phyloP scores from a whole-genome alignment of 2,888 invertebrate species.

The Dysmachus trigonus region DNA sequence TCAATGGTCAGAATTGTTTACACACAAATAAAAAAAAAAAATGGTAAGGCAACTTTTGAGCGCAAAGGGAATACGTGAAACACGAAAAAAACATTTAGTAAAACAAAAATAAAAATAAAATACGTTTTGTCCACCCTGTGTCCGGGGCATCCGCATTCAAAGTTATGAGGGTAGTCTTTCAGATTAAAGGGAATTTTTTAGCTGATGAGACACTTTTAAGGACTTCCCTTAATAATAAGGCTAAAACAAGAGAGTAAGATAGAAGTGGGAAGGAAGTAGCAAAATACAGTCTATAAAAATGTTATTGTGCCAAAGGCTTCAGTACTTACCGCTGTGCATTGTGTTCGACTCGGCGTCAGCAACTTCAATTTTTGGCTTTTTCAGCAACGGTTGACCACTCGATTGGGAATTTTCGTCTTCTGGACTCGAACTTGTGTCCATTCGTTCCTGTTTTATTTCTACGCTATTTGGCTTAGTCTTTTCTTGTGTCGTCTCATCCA shows the following conservation, averaged over 20 bases:
- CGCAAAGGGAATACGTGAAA: conserved; percentile 22
- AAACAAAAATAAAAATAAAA: not conserved
- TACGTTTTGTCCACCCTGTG: conserved; percentile 31
- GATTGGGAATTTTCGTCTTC: conserved; percentile 64
- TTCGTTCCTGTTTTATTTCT: conserved; percentile 73
- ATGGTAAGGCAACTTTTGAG: not conserved
- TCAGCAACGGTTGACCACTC: conserved; percentile 62
- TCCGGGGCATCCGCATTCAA: conserved; percentile 4
- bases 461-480: conserved; percentile 60
- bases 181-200: conserved; percentile 32
- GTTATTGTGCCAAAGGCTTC: not conserved
- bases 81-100: not conserved
- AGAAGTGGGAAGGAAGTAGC: not conserved
- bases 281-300: not conserved
- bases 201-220: not conserved
- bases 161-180: not conserved
- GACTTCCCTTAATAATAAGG: not conserved
- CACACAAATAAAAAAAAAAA: conserved; percentile 23
- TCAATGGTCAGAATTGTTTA: conserved; percentile 38
- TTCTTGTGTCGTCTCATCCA: conserved; percentile 58
- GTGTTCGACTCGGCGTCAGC: conserved; percentile 92
- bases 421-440: conserved; percentile 73
- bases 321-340: conserved; percentile 84
- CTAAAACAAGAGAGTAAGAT: not conserved
- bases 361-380: conserved; percentile 81